Evolutionary conservation across 1,140 invertebrate species (phyloP), one percentile per base, ranked within the genome.

Genomic region (Asbolus verrucosus): DNA sequence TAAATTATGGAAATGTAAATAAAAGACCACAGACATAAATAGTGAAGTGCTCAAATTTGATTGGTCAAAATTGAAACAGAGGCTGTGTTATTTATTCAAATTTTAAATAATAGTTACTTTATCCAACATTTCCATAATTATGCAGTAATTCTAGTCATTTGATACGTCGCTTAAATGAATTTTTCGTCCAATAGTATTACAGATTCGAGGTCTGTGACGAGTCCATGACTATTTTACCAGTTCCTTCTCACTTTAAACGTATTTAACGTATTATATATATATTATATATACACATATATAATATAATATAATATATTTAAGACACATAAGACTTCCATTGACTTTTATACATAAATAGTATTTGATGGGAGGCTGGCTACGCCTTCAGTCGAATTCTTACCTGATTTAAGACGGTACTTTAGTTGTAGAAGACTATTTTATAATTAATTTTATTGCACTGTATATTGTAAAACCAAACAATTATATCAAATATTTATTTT

Each of bases 401-500:
- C n/a, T n/a, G 11, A 2, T 54, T 54, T 27, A 54, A 54, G 21
- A 54, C 19, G 46, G 9, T 50, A 50, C 16, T 50, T 50, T 50
- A 36, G 33, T 36, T 36, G 5, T 46, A 54, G 6, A 54, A 27
- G 46, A 27, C 2, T 5, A 13, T 27, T 54, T 54, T 54, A 6
- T 50, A 19, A 54, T 27, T 8, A 46, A 5, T 46, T 54, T 19
- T 54, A 21, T 27, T 21, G 46, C 46, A 54, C 46, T 27, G 46
- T 27, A 27, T 54, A 27, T 54, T 54, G 46, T 36, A 13, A 54
- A 27, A 54, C 46, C 46, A 54, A 54, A 54, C 46, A 21, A 54
- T 54, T 54, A 54, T 54, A 54, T 54, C 46, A 54, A 54, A 54
- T 54, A 54, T 54, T 54, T 54, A 54, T 54, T 54, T 54, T 54